Conservation (phyloP, 2,113 vertebrate genomes). For the Tragelaphus imberbis region DNA sequence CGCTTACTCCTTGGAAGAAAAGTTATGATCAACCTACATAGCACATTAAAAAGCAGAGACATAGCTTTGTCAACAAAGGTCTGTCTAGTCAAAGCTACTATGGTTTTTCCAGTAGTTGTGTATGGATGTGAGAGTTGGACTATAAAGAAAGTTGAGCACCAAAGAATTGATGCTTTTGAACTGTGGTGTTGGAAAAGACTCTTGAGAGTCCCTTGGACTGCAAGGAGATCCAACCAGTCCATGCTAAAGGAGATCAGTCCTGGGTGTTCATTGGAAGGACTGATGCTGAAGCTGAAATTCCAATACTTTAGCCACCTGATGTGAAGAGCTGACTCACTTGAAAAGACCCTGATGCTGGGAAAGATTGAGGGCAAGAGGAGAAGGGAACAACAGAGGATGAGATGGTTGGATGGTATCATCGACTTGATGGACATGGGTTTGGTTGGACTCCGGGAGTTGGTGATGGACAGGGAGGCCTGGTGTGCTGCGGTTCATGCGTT, state of each 20-base stretch:
- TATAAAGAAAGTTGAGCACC: fast-evolving
- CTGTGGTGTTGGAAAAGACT: no score
- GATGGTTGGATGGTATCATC: neutral
- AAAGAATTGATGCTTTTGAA: no score
- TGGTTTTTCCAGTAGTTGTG: neutral
- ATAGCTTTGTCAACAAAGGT: neutral
- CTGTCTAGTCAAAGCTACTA: neutral
- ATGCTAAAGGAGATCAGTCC: neutral
- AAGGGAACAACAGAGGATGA: neutral
- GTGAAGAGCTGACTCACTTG: neutral
- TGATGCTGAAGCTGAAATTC: neutral
- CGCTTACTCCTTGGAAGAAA: neutral
- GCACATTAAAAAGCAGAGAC: neutral
- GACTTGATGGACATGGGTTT: neutral
- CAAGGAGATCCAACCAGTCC: neutral
- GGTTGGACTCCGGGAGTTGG: neutral
- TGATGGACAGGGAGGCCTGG: neutral
- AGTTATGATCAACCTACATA: neutral
- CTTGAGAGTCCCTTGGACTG: no score
- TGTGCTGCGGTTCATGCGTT: fast-evolving
- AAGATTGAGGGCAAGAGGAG: neutral
- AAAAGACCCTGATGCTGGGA: neutral
- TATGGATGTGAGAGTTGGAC: neutral
- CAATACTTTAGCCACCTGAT: neutral
- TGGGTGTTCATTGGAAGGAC: neutral